Evolutionary conservation across 2,888 invertebrate genomes (phyloP).

Genomic region (Allolobophora icterica): DNA sequence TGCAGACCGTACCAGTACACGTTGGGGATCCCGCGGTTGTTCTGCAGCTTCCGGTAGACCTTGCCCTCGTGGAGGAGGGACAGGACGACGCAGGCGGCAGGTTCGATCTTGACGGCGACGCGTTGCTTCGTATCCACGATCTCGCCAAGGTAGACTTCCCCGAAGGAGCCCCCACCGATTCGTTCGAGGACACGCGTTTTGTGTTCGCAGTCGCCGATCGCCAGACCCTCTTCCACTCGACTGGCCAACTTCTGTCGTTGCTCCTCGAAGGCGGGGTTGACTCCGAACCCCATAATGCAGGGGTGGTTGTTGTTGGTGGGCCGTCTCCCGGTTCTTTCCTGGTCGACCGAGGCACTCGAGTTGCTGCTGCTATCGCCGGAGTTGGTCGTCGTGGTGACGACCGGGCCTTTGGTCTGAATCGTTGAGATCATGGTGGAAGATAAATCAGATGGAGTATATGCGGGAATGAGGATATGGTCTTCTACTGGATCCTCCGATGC

Average conservation of each 20-base stretch:
- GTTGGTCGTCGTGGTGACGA: not conserved
- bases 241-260: not conserved
- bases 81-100: constrained; percentile 32
- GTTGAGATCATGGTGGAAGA: not conserved
- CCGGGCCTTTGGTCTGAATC: not conserved
- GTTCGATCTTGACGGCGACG: constrained; percentile 48
- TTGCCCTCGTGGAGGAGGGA: constrained; percentile 46
- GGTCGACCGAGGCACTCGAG: not conserved
- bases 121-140: not conserved
- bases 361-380: not conserved
- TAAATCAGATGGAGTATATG: not conserved
- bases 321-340: not conserved
- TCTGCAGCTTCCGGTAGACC: constrained; percentile 44
- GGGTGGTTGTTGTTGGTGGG: not conserved
- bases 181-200: constrained; percentile 40
- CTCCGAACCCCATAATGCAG: not conserved
- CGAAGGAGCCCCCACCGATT: constrained; percentile 47
- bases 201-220: constrained; percentile 39
- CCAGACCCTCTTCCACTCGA: not conserved
- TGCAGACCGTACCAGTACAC: constrained; percentile 47
- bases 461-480: not conserved
- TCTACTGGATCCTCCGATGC: not conserved
- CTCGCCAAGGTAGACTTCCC: constrained; percentile 45
- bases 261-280: constrained; percentile 14
- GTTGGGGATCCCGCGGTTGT: constrained; percentile 42